Percentiles rank a stretch among this genome's conserved stretches.
phyloP scores from a whole-genome alignment of 2,888 invertebrate species.

The Hirtodrosophila confusa region DNA sequence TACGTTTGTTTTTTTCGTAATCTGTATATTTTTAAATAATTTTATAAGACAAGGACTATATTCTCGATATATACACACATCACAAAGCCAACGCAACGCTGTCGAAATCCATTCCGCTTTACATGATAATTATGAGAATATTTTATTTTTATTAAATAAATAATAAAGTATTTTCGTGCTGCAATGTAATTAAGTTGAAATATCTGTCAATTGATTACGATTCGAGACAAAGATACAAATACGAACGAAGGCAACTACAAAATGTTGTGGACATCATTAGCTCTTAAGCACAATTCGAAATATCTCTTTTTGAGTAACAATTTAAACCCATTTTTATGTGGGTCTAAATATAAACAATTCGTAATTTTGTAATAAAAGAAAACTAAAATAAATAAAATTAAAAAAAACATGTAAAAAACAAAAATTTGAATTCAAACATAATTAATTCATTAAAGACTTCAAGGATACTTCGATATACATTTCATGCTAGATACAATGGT shows the following conservation, averaged over 20 bases:
- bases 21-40: slow-evolving; percentile 55
- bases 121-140: slow-evolving; percentile 50
- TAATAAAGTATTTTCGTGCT: slow-evolving; percentile 74
- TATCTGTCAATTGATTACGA: slow-evolving; percentile 37
- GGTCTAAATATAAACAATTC: slow-evolving; percentile 68
- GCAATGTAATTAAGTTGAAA: slow-evolving; percentile 46
- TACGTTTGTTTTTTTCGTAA: slow-evolving; percentile 19
- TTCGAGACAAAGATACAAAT: slow-evolving; percentile 36
- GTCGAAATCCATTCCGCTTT: slow-evolving; percentile 41
- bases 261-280: slow-evolving; percentile 58
- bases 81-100: slow-evolving; percentile 27
- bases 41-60: slow-evolving; percentile 42
- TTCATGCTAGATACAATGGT: too few species aligned
- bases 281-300: slow-evolving; percentile 57
- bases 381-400: slow-evolving; percentile 53
- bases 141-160: slow-evolving; percentile 82
- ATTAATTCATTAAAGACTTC: neutral
- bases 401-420: slow-evolving; percentile 50
- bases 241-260: slow-evolving; percentile 24
- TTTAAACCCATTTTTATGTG: slow-evolving; percentile 55
- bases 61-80: slow-evolving; percentile 32
- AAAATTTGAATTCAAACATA: neutral
- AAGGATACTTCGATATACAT: too few species aligned
- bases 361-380: slow-evolving; percentile 66
- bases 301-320: slow-evolving; percentile 47